phyloP scores from a whole-genome alignment of 2,888 invertebrate genomes.

The Aradus depressus region DNA sequence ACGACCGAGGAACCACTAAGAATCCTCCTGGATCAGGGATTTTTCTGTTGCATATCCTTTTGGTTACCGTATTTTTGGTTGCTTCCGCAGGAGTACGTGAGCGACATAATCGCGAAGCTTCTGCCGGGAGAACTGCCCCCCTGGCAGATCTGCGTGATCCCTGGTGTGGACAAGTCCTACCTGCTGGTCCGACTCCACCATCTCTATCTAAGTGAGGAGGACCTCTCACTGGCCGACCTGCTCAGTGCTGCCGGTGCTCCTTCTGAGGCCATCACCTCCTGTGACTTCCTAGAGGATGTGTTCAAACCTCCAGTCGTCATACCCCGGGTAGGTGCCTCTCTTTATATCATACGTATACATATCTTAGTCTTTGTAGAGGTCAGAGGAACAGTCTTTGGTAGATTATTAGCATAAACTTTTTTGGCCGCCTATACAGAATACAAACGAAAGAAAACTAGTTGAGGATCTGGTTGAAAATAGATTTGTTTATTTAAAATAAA shows the following conservation, averaged over 20 bases:
- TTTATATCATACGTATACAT: no score
- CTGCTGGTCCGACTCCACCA: constrained; percentile 65
- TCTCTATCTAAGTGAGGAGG: constrained; percentile 57
- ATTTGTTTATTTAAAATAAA: no score
- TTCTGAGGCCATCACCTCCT: no score
- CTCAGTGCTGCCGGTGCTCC: constrained; percentile 29
- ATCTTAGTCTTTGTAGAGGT: no score
- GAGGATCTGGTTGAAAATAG: no score
- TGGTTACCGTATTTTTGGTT: no score
- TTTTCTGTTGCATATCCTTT: no score
- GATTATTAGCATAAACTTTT: no score
- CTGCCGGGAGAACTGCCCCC: constrained; percentile 59
- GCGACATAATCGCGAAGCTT: constrained; percentile 65
- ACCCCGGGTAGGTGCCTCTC: constrained; percentile 39
- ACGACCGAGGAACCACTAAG: no score
- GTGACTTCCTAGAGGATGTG: constrained; percentile 36
- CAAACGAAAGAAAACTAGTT: neutral
- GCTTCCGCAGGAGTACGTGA: constrained; percentile 69
- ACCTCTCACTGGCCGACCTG: constrained; percentile 62
- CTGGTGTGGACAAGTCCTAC: constrained; percentile 49
- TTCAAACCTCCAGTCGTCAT: constrained; percentile 49
- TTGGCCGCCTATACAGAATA: no score
- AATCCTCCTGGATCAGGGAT: no score
- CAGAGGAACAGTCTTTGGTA: no score
- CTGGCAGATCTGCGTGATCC: constrained; percentile 70